These are phyloP conservation scores for Hyposmocoma kahamanoa DNA, from an alignment of 1,140 invertebrate species.

Conservation along the genomic window DNA sequence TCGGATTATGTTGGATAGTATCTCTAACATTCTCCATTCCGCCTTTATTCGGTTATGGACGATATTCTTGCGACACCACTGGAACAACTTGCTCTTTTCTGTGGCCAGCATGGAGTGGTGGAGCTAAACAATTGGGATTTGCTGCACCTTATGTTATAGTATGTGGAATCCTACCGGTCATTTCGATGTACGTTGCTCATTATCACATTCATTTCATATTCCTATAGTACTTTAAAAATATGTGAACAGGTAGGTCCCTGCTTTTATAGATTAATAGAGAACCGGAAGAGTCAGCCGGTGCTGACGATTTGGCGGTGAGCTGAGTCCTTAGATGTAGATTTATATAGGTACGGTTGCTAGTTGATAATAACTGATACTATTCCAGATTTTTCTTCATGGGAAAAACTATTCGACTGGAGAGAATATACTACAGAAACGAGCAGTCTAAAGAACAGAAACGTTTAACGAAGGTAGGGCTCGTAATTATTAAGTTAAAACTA, in stretches of 20 bases:
- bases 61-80: conserved; percentile 66
- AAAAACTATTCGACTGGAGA: conserved; percentile 54
- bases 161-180: conserved; percentile 58
- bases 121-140: conserved; percentile 54
- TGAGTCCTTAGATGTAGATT: too few relatives aligned
- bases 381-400: conserved; percentile 63
- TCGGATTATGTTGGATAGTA: conserved; percentile 56
- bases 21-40: conserved; percentile 58
- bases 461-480: conserved; percentile 45
- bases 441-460: conserved; percentile 49
- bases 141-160: conserved; percentile 54
- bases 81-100: conserved; percentile 60
- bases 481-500: not conserved
- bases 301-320: too few relatives aligned
- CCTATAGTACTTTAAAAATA: too few relatives aligned
- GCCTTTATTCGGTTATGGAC: conserved; percentile 65
- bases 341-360: too few relatives aligned
- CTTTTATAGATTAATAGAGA: too few relatives aligned
- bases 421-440: conserved; percentile 56
- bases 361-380: conserved; percentile 10
- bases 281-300: too few relatives aligned
- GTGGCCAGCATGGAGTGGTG: conserved; percentile 52
- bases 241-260: too few relatives aligned
- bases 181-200: conserved; percentile 57
- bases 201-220: too few relatives aligned